These are phyloP conservation scores for Mus spretus DNA, from an alignment of 2,797 vertebrate species.

Conservation along the genomic window DNA sequence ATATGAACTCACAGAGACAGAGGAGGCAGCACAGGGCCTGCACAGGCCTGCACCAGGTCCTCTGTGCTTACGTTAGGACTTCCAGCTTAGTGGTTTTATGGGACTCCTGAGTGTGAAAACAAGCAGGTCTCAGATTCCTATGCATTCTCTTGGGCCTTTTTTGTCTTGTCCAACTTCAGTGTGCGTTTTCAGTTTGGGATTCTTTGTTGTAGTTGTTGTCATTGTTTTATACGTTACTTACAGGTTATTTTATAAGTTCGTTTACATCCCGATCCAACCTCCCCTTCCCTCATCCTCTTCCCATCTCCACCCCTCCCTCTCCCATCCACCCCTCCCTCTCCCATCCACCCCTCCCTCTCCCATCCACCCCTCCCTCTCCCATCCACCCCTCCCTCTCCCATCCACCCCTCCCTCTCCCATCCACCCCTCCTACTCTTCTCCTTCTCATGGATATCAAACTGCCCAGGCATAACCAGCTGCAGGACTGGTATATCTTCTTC, in stretches of 20 bases:
- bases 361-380: not conserved
- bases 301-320: not conserved
- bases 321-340: not conserved
- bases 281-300: not conserved
- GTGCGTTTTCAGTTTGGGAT: not conserved
- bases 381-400: not conserved
- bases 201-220: not conserved
- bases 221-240: not conserved
- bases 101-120: not conserved
- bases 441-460: not conserved
- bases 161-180: not conserved
- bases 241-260: not conserved
- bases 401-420: not conserved
- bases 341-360: not conserved
- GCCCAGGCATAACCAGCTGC: not conserved
- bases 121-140: not conserved
- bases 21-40: not conserved
- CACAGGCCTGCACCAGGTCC: not conserved
- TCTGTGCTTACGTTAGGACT: too few species aligned
- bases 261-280: not conserved
- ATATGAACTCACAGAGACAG: too few species aligned
- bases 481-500: not conserved
- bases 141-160: not conserved
- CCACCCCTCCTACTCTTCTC: not conserved
- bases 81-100: not conserved